These are phyloP conservation scores for Otolemur garnettii DNA, from an alignment of 2,113 vertebrate species.

Conservation along the genomic window DNA sequence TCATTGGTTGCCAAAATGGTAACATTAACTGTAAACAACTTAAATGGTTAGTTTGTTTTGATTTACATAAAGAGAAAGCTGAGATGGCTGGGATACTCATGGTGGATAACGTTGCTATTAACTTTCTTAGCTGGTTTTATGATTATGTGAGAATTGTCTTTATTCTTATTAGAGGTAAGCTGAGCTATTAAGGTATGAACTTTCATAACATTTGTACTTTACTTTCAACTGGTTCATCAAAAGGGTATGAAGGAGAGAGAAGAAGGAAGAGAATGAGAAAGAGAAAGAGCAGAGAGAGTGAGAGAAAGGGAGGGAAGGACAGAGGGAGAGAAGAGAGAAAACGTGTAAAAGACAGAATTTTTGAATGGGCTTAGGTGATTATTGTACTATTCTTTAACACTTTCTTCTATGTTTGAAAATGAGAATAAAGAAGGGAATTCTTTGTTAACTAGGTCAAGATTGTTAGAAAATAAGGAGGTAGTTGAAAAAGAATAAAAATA, in stretches of 20 bases:
- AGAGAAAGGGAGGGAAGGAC: neutral
- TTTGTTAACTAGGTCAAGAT: neutral
- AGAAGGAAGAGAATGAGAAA: neutral
- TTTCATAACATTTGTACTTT: neutral
- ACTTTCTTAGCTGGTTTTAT: neutral
- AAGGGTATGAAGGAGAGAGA: neutral
- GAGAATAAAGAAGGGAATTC: neutral
- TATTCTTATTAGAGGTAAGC: neutral
- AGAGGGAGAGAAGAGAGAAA: neutral
- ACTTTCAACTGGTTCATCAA: neutral
- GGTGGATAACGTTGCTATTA: neutral
- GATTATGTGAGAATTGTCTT: neutral
- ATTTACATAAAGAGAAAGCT: neutral
- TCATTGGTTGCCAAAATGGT: neutral
- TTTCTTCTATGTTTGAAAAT: neutral
- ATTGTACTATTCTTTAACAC: neutral
- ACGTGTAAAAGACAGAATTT: neutral
- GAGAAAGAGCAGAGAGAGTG: neutral
- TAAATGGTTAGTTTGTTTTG: neutral
- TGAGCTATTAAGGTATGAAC: neutral
- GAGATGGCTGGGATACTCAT: neutral
- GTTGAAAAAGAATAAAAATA: neutral
- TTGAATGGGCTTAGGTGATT: neutral
- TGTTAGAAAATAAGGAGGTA: neutral
- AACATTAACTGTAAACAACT: neutral